Percentiles rank a stretch among this genome's conserved stretches.
phyloP scores from a whole-genome alignment of 2,113 vertebrate species.

The Chloropsis cyanopogon region DNA sequence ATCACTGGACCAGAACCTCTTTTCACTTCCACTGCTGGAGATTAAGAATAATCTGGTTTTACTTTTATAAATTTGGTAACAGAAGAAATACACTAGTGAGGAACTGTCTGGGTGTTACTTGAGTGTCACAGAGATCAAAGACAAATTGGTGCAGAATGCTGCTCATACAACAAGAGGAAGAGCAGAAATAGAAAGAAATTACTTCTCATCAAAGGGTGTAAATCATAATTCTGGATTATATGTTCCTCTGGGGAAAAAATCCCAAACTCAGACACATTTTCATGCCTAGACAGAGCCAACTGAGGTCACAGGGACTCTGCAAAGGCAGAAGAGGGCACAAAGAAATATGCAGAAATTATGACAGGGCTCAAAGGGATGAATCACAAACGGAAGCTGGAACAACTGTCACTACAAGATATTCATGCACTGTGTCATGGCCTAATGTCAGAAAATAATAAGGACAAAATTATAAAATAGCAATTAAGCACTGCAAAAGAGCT shows the following conservation, averaged over 20 bases:
- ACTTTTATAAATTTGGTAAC: not conserved
- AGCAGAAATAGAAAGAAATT: constrained; percentile 1
- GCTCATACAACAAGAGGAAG: not conserved
- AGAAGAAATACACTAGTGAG: not conserved
- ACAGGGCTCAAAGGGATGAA: constrained; percentile 5
- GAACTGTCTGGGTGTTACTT: not conserved
- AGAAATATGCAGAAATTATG: not conserved
- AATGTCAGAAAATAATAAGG: not conserved
- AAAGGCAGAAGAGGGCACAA: not conserved
- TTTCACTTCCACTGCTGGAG: not conserved
- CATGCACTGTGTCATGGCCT: not conserved
- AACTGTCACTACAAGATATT: not conserved
- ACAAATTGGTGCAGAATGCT: not conserved
- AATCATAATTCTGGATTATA: not conserved
- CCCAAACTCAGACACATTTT: not conserved
- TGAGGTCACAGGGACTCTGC: not conserved
- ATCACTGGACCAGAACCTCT: not conserved
- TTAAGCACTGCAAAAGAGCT: constrained; percentile 15
- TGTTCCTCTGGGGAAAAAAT: not conserved
- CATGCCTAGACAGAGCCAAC: not conserved
- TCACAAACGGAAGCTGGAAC: not conserved
- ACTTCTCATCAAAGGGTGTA: not conserved
- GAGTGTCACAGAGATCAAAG: not conserved
- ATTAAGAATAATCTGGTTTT: not conserved
- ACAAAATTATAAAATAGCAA: constrained; percentile 53